Evolutionary conservation across 35 echinoderm and acorn worm genomes (phyloP).

Genomic region (Ophiothrix spiculata): DNA sequence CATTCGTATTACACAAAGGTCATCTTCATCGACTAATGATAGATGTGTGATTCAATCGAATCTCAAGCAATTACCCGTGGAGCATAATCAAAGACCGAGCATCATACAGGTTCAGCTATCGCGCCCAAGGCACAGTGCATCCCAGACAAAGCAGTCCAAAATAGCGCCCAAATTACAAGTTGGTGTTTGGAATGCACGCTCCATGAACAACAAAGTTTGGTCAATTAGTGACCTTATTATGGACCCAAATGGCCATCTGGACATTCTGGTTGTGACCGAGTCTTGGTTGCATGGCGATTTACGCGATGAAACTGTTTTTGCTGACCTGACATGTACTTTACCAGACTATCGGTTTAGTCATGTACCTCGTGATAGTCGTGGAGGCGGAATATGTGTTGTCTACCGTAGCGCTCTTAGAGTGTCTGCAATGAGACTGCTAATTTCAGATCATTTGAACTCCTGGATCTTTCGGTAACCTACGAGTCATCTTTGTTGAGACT

Average conservation of each 20-base stretch:
- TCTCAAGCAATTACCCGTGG: background rate
- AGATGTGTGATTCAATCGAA: background rate
- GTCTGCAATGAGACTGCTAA: background rate
- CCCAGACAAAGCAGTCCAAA: background rate
- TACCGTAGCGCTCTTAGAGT: slow-evolving; percentile 9
- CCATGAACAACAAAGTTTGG: slow-evolving; percentile 41
- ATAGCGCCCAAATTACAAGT: slow-evolving; percentile 10
- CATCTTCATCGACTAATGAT: background rate
- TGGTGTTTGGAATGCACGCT: slow-evolving; percentile 40
- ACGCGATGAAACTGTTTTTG: slow-evolving; percentile 29
- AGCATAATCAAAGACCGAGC: background rate
- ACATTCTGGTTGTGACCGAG: slow-evolving; percentile 41
- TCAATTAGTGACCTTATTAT: slow-evolving; percentile 33
- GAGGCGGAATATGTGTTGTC: slow-evolving; percentile 34
- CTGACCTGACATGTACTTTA: slow-evolving; percentile 42
- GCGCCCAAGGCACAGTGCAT: background rate
- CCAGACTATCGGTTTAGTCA: slow-evolving; percentile 27
- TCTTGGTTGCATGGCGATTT: slow-evolving; percentile 37
- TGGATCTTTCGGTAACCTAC: slow-evolving; percentile 37
- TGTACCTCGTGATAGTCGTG: slow-evolving; percentile 5
- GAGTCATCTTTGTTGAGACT: slow-evolving; percentile 13
- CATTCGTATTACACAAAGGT: background rate
- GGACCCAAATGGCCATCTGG: slow-evolving; percentile 16
- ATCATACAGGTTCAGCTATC: background rate
- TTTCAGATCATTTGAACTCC: slow-evolving; percentile 27